Evolutionary conservation across 2,113 vertebrate species (phyloP).

Genomic region (Chamaetylas fuelleborni): DNA sequence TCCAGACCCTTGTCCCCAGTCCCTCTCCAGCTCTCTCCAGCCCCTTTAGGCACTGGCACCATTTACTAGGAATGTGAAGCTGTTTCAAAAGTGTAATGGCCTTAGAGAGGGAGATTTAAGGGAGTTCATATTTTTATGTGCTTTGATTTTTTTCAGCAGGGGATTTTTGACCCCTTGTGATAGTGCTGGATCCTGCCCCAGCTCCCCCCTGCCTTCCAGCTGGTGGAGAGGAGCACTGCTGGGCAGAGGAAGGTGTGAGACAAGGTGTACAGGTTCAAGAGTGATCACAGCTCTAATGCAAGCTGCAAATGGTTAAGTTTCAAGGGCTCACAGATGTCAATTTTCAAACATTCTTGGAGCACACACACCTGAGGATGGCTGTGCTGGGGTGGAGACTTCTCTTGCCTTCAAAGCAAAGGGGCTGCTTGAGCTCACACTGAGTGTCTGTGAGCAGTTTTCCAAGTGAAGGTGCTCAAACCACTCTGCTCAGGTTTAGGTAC

Average conservation of each 20-base stretch:
- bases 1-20: not conserved
- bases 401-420: not conserved
- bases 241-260: not conserved
- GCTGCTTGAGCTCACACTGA: not conserved
- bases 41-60: not conserved
- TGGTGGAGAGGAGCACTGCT: accelerated
- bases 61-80: not conserved
- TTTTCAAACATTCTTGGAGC: not conserved
- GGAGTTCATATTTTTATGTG: not conserved
- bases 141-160: not conserved
- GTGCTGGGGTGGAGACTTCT: not conserved
- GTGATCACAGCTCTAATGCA: not conserved
- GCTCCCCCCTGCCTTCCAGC: not conserved
- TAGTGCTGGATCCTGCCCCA: not conserved
- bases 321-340: not conserved
- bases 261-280: not conserved
- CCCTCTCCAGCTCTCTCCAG: not conserved
- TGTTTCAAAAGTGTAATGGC: not conserved
- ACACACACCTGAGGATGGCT: not conserved
- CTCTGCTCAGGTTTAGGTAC: not conserved
- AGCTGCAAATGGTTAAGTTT: not conserved
- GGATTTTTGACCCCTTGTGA: not conserved
- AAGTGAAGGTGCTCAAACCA: not conserved
- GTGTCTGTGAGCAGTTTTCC: not conserved
- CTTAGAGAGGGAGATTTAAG: not conserved